A percentile compares a stretch with the other conserved stretches of the same genome.
phyloP scores from a whole-genome alignment of 2,888 invertebrate species.

The Napeogenes sylphis region DNA sequence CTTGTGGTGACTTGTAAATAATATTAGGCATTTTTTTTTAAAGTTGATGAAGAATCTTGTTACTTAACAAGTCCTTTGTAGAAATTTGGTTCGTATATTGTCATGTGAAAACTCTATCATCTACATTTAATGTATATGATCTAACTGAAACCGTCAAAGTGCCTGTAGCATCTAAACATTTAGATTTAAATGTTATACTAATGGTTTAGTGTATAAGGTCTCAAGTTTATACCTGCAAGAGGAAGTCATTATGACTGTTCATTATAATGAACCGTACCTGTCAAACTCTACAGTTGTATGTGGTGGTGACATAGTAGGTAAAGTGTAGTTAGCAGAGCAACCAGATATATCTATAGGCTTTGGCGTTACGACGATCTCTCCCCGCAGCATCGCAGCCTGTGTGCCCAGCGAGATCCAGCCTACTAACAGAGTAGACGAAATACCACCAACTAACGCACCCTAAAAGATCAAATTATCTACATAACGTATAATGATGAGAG shows the following conservation, averaged over 20 bases:
- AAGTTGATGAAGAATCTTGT: too few relatives aligned
- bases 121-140: too few relatives aligned
- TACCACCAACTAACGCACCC: constrained; percentile 82
- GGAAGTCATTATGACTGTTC: background rate
- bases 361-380: constrained; percentile 77
- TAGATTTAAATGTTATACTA: background rate
- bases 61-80: too few relatives aligned
- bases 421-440: constrained; percentile 78
- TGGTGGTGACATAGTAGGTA: constrained; percentile 34
- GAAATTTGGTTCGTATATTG: too few relatives aligned
- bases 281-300: constrained; percentile 48
- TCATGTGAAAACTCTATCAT: too few relatives aligned
- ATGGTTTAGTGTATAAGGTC: background rate
- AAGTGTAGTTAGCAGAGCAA: constrained; percentile 59
- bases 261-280: constrained; percentile 40
- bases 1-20: too few relatives aligned
- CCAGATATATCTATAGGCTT: constrained; percentile 81
- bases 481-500: background rate
- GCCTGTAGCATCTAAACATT: too few relatives aligned
- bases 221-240: background rate
- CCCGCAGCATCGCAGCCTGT: constrained; percentile 81
- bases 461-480: constrained; percentile 37
- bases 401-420: constrained; percentile 84
- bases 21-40: too few relatives aligned
- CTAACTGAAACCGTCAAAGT: too few relatives aligned